Evolutionary conservation across 2,797 vertebrate species (phyloP).

Genomic region (Hipposideros larvatus): DNA sequence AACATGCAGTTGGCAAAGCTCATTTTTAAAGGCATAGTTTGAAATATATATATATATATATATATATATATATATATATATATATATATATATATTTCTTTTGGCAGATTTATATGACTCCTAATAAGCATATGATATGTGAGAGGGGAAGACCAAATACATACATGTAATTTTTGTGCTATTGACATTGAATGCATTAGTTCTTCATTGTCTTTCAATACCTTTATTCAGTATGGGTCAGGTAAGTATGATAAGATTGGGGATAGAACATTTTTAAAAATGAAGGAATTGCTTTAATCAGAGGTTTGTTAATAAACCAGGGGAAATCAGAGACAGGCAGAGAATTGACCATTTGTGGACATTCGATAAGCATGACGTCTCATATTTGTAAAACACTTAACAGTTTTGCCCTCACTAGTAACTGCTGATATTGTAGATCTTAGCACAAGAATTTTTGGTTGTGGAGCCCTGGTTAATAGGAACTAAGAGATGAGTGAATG

Average conservation of each 20-base stretch:
- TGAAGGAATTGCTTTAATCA: conserved; percentile 25
- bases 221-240: neutral
- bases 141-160: neutral
- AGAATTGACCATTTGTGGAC: conserved; percentile 13
- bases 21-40: conserved; percentile 26
- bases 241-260: neutral
- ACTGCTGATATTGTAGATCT: neutral
- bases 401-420: conserved; percentile 24
- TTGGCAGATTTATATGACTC: neutral
- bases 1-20: neutral
- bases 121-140: neutral
- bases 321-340: neutral
- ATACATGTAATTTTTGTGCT: neutral
- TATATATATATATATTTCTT: neutral
- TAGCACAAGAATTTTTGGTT: neutral
- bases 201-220: conserved; percentile 43
- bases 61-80: neutral
- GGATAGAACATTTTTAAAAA: conserved; percentile 1
- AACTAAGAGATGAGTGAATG: conserved; percentile 2
- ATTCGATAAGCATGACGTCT: conserved; percentile 31
- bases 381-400: conserved; percentile 40
- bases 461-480: neutral
- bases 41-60: neutral
- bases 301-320: conserved; percentile 40
- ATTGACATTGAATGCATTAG: neutral